phyloP scores from a whole-genome alignment of 2,797 vertebrate species.

The Phrynocephalus forsythii region DNA sequence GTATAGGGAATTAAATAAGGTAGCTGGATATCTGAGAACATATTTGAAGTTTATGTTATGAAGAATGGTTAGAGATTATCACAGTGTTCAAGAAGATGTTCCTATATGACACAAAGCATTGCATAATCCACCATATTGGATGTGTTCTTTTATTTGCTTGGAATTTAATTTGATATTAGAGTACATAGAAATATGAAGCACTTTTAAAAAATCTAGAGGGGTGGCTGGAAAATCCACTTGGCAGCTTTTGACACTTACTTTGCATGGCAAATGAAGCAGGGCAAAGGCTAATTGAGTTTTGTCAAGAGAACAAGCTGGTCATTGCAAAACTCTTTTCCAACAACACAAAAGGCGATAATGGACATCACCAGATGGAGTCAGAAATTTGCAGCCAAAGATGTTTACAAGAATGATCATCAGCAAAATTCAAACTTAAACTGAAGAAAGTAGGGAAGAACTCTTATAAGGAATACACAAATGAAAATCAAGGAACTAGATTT shows the following conservation, averaged over 20 bases:
- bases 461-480: too few relatives aligned
- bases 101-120: slow-evolving; percentile 12
- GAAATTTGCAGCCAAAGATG: too few relatives aligned
- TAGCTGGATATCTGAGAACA: background rate
- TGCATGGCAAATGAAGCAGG: too few relatives aligned
- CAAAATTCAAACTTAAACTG: too few relatives aligned
- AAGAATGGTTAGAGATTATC: background rate
- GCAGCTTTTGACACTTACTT: slow-evolving; percentile 14
- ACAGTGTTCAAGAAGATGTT: background rate
- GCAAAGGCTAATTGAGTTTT: too few relatives aligned
- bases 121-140: background rate
- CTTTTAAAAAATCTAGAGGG: slow-evolving; percentile 5
- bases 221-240: slow-evolving; percentile 9
- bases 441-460: too few relatives aligned
- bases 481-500: too few relatives aligned
- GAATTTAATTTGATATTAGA: background rate
- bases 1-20: background rate
- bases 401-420: too few relatives aligned
- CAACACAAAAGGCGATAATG: too few relatives aligned
- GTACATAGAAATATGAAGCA: background rate
- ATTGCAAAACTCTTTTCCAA: too few relatives aligned
- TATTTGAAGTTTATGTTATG: background rate
- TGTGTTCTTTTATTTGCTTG: slow-evolving; percentile 26
- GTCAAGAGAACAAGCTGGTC: too few relatives aligned
- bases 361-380: too few relatives aligned